Percentiles rank a stretch among this genome's conserved stretches.
These are phyloP conservation scores for Drosophila kambysellisi DNA, from an alignment of 2,888 invertebrate species.

Conservation along the genomic window DNA sequence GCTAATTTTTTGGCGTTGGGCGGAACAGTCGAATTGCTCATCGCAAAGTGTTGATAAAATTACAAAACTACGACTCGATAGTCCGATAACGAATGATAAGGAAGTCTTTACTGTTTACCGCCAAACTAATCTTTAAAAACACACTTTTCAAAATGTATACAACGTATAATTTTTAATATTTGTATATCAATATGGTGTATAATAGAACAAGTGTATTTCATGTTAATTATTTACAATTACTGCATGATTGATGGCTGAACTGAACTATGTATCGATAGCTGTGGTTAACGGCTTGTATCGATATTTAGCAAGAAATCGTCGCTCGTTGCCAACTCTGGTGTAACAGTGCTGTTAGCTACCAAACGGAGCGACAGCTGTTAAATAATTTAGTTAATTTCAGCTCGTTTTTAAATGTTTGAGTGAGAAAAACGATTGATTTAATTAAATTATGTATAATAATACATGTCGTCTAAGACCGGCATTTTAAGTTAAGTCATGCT, in stretches of 20 bases:
- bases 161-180: neutral
- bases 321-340: neutral
- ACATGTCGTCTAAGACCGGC: neutral
- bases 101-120: slow-evolving; percentile 10
- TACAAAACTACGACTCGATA: slow-evolving; percentile 19
- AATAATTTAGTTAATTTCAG: slow-evolving; percentile 10
- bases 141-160: neutral
- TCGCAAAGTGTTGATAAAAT: slow-evolving; percentile 18
- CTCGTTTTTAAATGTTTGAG: slow-evolving; percentile 12
- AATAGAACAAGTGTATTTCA: neutral
- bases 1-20: slow-evolving; percentile 42
- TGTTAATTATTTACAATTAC: neutral
- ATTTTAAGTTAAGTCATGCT: slow-evolving; percentile 39
- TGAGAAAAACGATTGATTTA: slow-evolving; percentile 12
- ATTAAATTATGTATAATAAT: neutral
- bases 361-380: slow-evolving; percentile 32
- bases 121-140: slow-evolving; percentile 6
- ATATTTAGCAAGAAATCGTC: neutral
- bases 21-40: slow-evolving; percentile 40
- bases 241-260: neutral
- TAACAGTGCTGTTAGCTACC: slow-evolving; percentile 1
- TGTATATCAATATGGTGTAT: neutral
- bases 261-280: neutral
- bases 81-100: slow-evolving; percentile 16
- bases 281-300: neutral